Evolutionary conservation across 2,113 vertebrate genomes (phyloP), one percentile per base, ranked within the genome.

Genomic region (Seriola aureovittata): DNA sequence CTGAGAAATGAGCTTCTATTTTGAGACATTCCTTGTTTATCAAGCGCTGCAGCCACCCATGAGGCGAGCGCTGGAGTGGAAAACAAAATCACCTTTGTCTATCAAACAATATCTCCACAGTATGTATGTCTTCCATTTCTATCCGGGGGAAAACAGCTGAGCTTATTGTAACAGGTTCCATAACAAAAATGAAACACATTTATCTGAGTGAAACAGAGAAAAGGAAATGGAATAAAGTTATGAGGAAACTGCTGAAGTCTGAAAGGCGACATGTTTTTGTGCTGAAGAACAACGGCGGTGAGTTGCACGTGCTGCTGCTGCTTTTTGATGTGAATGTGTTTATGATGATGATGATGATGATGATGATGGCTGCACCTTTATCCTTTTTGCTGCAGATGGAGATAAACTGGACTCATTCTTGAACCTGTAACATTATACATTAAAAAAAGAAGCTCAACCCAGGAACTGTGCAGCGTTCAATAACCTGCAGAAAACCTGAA

Each of bases 31-130:
- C 77, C 59, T 50, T 70, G n/a, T 46, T 50, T 10, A 70, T 71
- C 17, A 62, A 60, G 19, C 59, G 1, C 40, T 42, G 40, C 40
- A 42, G 40, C 40, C 40, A 9, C 10, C 54, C 68, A 67, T 10
- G 7, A 54, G 62, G 21, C 44, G 38, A 9, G 42, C 48, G 54
- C 52, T 55, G 64, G 25, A 70, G 80, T 75, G 40, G 54, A 74
- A 82, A 63, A 79, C 57, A 50, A 70, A 54, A 69, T 46, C 69
- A 55, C 55, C 44, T 40, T 68, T 54, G 69, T 60, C 68, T 50
- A 59, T 46, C 34, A 25, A 36, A 5, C 44, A 42, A 42, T 29
- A 34, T 40, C n/a, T 63, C 38, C 44, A 17, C 60, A 63, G 60
- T 11, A 0, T 36, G 29, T 5, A 6, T 32, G 21, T 57, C 42